Base-by-base conservation (phyloP, 2,113 vertebrate genomes). In the Dissostichus mawsoni region DNA sequence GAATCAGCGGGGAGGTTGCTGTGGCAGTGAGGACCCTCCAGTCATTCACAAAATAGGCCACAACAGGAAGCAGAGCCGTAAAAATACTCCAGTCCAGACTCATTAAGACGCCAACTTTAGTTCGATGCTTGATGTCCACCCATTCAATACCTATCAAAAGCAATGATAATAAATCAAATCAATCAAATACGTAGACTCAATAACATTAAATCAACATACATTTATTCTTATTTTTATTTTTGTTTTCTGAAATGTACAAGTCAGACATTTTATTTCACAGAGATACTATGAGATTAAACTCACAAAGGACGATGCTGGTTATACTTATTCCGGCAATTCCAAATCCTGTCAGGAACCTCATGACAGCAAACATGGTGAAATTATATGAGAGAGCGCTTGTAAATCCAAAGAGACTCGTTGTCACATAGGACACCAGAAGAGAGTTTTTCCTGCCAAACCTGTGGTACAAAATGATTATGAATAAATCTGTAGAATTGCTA, bases 321-420 rank as follows among this genome's bases (percentile, higher is more conserved):
- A 95, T 91, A 70, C 86, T 92, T 59, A 94, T 89, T 68, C 94
- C 94, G 17, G 92, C 83, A n/a, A 92, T 12, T 23, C 83, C 87
- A 14, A 93, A 17, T 79, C 93, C 94, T 33, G 93, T 92, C 13
- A 93, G 89, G 80, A 95, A 95, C 57, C 91, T 91, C 92, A 90
- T 89, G 33, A 80, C 77, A 17, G 87, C 85, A 82, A 94, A 94
- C 80, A 88, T 82, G 52, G 47, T 0, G 7, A 88, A 93, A 73
- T 83, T 87, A 50, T 69, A 18, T 0, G 93, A 90, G 33, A 94
- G 90, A 62, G 90, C 89, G 41, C 92, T 92, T n/a, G 82, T 87
- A 23, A 91, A 67, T 47, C 85, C 90, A 82, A 94, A 90, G 9
- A 65, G 0, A 36, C 76, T 8, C 2, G 82, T 57, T 1, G 8